A percentile compares a stretch with the other conserved stretches of the same genome.
Evolutionary conservation across 1,140 invertebrate genomes (phyloP).

Genomic region (Andricus grossulariae): DNA sequence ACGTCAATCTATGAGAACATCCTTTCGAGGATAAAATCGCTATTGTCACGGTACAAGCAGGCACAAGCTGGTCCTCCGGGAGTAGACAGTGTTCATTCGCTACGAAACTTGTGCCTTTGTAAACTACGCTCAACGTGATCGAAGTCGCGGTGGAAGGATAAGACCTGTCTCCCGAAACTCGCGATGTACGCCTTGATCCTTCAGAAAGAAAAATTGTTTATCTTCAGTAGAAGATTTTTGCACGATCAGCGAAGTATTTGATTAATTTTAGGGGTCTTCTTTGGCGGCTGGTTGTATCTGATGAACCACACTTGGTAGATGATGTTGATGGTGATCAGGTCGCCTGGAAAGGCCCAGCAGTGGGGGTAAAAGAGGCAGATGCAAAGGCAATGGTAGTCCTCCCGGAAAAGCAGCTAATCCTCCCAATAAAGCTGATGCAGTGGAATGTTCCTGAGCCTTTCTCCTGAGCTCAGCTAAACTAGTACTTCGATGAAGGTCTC

Average conservation of each 20-base stretch:
- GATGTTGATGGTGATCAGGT: conserved; percentile 69
- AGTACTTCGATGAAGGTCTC: conserved; percentile 79
- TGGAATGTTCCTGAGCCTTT: conserved; percentile 94
- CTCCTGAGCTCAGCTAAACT: conserved; percentile 90
- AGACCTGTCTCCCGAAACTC: not conserved
- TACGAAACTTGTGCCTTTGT: conserved; percentile 47
- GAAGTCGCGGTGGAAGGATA: not conserved
- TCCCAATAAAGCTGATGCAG: conserved; percentile 80
- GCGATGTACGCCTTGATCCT: not conserved
- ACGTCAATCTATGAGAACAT: conserved; percentile 46
- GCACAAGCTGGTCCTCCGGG: conserved; percentile 59
- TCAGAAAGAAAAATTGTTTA: not conserved
- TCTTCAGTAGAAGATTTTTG: not conserved
- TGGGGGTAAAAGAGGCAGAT: conserved; percentile 75
- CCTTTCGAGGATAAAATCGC: conserved; percentile 45
- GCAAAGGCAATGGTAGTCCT: conserved; percentile 75
- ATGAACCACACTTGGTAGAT: conserved; percentile 64
- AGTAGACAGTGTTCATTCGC: conserved; percentile 26
- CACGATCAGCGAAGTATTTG: not conserved
- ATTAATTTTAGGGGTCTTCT: conserved; percentile 67
- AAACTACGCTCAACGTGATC: conserved; percentile 26
- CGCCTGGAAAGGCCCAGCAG: conserved; percentile 70
- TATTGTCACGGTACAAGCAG: conserved; percentile 57
- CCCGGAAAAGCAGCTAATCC: conserved; percentile 76
- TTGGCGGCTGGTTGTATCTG: conserved; percentile 71